Percentiles rank a stretch among this genome's conserved stretches.
phyloP scores from a whole-genome alignment of 64 coral and sea anemone genomes.

The Dendrophyllia cribrosa region DNA sequence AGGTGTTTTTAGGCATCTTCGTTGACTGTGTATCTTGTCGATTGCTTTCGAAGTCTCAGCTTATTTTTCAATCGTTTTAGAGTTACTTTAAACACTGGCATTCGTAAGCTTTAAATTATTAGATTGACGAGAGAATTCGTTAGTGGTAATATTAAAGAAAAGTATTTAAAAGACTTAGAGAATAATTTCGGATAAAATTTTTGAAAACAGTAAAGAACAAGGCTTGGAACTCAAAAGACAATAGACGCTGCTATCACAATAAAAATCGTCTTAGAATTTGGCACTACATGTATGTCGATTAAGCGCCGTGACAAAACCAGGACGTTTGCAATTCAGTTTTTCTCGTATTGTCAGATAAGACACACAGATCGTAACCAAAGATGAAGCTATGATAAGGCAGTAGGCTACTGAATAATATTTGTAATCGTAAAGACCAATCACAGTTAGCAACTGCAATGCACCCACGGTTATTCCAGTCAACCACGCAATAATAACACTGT shows the following conservation, averaged over 20 bases:
- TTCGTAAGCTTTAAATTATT: background rate
- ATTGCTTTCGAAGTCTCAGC: too few relatives aligned
- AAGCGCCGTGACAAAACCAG: background rate
- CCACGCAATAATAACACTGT: background rate
- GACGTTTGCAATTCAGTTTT: background rate
- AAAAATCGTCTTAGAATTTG: too few relatives aligned
- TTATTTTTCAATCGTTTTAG: background rate
- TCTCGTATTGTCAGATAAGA: background rate
- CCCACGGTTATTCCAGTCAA: background rate
- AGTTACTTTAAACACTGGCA: background rate
- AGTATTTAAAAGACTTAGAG: background rate
- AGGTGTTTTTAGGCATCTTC: too few relatives aligned
- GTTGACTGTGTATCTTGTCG: too few relatives aligned
- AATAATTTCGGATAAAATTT: background rate
- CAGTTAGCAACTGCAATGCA: background rate
- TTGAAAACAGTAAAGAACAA: too few relatives aligned
- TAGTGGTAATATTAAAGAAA: background rate
- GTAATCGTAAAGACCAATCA: background rate
- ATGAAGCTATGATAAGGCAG: background rate
- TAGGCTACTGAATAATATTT: background rate
- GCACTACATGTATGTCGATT: background rate
- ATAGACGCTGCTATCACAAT: too few relatives aligned
- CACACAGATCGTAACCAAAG: background rate
- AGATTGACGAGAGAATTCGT: conserved; percentile 1
- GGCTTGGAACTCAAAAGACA: too few relatives aligned